A percentile compares a stretch with the other conserved stretches of the same genome.
These are phyloP conservation scores for Rhizomys pruinosus DNA, from an alignment of 2,113 vertebrate genomes.

Conservation along the genomic window DNA sequence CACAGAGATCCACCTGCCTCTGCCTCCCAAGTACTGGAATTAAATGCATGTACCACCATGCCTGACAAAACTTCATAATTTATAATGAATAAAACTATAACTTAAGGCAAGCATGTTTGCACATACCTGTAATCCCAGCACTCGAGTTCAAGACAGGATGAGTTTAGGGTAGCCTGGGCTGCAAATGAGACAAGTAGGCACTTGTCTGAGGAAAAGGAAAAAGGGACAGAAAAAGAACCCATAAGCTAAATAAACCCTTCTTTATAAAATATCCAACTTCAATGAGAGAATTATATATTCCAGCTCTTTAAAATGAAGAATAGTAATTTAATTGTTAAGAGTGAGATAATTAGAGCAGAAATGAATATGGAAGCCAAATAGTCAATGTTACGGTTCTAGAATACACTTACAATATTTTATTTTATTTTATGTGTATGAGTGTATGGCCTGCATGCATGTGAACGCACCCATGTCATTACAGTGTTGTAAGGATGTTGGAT, in stretches of 20 bases:
- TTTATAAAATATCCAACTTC: background rate
- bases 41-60: too few relatives aligned
- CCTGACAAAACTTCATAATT: background rate
- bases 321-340: constrained; percentile 42
- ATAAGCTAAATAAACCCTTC: background rate
- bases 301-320: constrained; percentile 39
- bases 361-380: background rate
- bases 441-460: background rate
- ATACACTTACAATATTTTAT: background rate
- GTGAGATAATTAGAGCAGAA: background rate
- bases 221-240: constrained; percentile 8
- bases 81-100: background rate
- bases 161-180: background rate
- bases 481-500: too few relatives aligned
- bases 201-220: background rate
- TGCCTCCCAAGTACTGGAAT: too few relatives aligned
- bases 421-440: background rate
- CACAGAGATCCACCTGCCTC: too few relatives aligned
- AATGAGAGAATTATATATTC: background rate
- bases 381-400: background rate
- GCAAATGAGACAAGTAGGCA: background rate
- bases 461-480: background rate
- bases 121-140: background rate
- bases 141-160: background rate
- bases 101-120: background rate